Conservation (phyloP, 2,113 vertebrate species). For the Agelaius phoeniceus region DNA sequence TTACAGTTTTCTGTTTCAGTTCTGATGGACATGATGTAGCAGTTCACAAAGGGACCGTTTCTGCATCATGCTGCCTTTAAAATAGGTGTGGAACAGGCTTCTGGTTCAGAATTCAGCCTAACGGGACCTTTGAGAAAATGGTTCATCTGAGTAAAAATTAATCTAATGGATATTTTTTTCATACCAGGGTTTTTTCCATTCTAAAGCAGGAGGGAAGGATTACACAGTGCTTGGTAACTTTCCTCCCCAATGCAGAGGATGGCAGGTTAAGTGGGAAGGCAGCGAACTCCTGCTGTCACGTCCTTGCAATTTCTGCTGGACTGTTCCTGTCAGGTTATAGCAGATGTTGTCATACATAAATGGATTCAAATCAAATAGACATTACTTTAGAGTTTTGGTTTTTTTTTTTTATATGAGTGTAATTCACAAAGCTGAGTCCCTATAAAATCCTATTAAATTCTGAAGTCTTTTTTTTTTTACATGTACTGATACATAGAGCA, state of each 20-base stretch:
- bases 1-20: not conserved
- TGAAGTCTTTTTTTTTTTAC: not conserved
- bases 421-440: not conserved
- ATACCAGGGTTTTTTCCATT: not conserved
- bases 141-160: not conserved
- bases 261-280: not conserved
- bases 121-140: not conserved
- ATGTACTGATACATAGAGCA: not conserved
- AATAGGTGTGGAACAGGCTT: not conserved
- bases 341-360: not conserved
- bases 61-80: not conserved
- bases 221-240: not conserved
- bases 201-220: not conserved
- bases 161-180: not conserved
- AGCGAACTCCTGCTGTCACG: accelerated
- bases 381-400: not conserved
- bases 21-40: not conserved
- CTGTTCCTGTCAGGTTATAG: not conserved
- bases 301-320: not conserved
- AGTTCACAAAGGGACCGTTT: not conserved
- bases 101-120: not conserved
- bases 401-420: not conserved
- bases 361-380: not conserved
- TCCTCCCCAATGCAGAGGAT: not conserved
- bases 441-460: not conserved